Conservation (phyloP, 2,113 vertebrate genomes). For the Toxostoma redivivum region DNA sequence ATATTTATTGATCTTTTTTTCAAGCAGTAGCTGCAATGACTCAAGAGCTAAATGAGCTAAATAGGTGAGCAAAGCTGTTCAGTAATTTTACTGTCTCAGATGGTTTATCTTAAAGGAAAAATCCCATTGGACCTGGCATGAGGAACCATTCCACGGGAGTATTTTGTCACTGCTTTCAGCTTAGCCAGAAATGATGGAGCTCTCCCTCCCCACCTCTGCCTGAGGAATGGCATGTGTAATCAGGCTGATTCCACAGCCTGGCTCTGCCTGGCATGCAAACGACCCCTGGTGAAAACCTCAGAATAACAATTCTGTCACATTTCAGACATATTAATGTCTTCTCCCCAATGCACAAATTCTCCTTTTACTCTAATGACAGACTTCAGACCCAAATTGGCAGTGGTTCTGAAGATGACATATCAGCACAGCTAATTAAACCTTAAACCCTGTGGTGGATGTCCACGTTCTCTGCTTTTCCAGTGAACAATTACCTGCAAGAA, state of each 20-base stretch:
- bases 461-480: neutral
- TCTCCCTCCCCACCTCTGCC: neutral
- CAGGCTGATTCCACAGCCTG: neutral
- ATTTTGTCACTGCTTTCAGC: neutral
- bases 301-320: neutral
- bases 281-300: neutral
- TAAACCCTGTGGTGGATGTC: neutral
- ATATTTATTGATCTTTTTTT: neutral
- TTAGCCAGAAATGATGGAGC: neutral
- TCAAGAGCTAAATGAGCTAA: neutral
- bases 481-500: neutral
- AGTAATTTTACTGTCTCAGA: neutral
- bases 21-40: neutral
- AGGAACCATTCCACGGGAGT: neutral
- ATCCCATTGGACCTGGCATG: neutral
- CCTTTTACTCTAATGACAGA: neutral
- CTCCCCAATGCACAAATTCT: neutral
- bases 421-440: neutral
- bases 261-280: neutral
- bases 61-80: neutral
- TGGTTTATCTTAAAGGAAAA: neutral
- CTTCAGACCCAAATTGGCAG: neutral
- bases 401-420: neutral
- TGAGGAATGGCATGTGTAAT: neutral
- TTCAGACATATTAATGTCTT: neutral